These are phyloP conservation scores for Caenorhabditis sulstoni DNA, from an alignment of 2,888 invertebrate genomes.

Conservation along the genomic window DNA sequence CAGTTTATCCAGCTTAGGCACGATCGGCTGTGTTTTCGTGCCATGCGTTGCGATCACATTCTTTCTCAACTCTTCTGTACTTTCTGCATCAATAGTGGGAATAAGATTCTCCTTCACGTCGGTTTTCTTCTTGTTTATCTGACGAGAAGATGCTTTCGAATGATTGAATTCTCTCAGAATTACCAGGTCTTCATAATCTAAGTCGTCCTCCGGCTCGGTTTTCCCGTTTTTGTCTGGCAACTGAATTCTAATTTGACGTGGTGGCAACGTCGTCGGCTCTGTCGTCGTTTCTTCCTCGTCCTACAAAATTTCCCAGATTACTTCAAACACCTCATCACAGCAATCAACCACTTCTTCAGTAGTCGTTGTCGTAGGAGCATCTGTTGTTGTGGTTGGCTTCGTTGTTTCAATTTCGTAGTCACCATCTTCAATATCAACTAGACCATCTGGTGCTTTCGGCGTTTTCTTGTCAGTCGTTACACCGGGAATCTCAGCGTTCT, in stretches of 20 bases:
- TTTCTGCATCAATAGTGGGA: slow-evolving; percentile 48
- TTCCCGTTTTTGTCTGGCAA: slow-evolving; percentile 54
- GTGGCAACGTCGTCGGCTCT: slow-evolving; percentile 42
- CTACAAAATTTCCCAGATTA: no score
- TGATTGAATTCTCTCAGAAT: not conserved
- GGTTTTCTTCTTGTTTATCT: slow-evolving; percentile 29
- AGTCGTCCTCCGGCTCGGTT: slow-evolving; percentile 40
- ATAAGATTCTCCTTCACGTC: slow-evolving; percentile 6
- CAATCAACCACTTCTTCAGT: slow-evolving; percentile 15
- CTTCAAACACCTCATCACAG: slow-evolving; percentile 41
- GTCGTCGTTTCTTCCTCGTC: slow-evolving; percentile 26
- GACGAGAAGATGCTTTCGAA: not conserved
- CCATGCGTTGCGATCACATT: slow-evolving; percentile 54
- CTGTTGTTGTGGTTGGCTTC: slow-evolving; percentile 14
- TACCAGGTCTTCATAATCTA: slow-evolving; percentile 61
- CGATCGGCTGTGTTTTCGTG: slow-evolving; percentile 49
- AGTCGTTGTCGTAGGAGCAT: slow-evolving; percentile 18
- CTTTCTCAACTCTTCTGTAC: slow-evolving; percentile 41
- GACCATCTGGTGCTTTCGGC: slow-evolving; percentile 57
- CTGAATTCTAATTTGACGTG: slow-evolving; percentile 64
- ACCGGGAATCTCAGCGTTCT: slow-evolving; percentile 54
- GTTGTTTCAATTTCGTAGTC: slow-evolving; percentile 52
- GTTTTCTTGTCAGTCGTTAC: slow-evolving; percentile 39
- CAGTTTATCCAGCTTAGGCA: slow-evolving; percentile 72
- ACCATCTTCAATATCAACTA: slow-evolving; percentile 54